Evolutionary conservation across 1,140 invertebrate genomes (phyloP), one percentile per base, ranked within the genome.

Genomic region (Asobara japonica): DNA sequence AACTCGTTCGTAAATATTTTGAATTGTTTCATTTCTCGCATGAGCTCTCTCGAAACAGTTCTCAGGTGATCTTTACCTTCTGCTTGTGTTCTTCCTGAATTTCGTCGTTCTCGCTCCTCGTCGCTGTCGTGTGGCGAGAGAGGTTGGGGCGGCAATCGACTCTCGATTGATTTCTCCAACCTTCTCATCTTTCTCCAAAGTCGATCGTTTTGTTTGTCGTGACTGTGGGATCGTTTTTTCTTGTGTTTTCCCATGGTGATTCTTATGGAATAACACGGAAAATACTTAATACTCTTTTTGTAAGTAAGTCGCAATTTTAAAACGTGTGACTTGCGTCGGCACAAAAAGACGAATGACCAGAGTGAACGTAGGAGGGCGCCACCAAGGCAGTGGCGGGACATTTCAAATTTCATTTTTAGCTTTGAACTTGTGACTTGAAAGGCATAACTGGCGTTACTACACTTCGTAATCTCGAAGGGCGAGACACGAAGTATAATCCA

Each of bases 271-370:
- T 51, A 51, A 11, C 45, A 20, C 18, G 3, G 22, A 25, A 51
- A n/a, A 45, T 16, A 45, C 6, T 45, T 45, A 16, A 45, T 45
- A 45, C 3, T 45, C 41, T 51, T 51, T 51, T 51, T 51, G 45
- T 20, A n/a, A 20, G 45, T 51, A 51, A 51, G 45, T 20, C 16
- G 45, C 45, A 10, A 51, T 20, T 8, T 41, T n/a, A n/a, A 41
- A 8, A 51, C 45, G 45, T 51, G 45, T 51, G 45, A 25, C 45
- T 51, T 51, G 45, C 45, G 16, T 51, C 18, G 45, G 18, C 45
- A 51, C 45, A 25, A 51, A 51, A 51, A 51, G 45, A 51, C 45
- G 45, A 51, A 51, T 51, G 45, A 51, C 45, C 45, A 51, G 20
- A 51, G 45, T 51, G 45, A 41, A 41, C 31, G n/a, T n/a, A n/a